These are phyloP conservation scores for Polydrusus pterygomalis DNA, from an alignment of 2,888 invertebrate genomes.

Conservation along the genomic window DNA sequence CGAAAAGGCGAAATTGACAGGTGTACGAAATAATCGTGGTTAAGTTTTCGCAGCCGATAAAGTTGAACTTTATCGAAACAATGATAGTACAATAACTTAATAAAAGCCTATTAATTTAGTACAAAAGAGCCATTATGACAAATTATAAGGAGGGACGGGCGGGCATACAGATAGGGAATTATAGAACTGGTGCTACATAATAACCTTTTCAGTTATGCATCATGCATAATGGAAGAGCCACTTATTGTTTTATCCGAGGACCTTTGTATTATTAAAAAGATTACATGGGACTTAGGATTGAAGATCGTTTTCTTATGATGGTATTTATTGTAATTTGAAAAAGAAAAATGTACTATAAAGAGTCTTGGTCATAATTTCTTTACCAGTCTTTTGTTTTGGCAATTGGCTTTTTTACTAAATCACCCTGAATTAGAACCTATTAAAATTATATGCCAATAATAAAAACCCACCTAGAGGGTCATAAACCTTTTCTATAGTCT, in stretches of 20 bases:
- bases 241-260: constrained; percentile 14
- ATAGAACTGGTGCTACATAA: constrained; percentile 19
- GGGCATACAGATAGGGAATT: constrained; percentile 30
- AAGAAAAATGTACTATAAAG: no score
- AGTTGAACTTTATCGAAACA: constrained; percentile 16
- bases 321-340: background rate
- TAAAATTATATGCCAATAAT: no score
- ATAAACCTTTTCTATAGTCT: no score
- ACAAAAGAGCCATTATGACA: constrained; percentile 41
- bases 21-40: no score
- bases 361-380: no score
- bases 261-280: constrained; percentile 8
- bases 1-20: no score
- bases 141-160: constrained; percentile 34
- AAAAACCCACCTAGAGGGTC: no score
- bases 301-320: background rate
- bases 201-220: constrained; percentile 22
- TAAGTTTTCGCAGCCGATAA: background rate
- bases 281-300: background rate
- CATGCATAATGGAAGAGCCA: constrained; percentile 20
- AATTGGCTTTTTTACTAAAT: no score
- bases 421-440: no score
- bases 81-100: constrained; percentile 25
- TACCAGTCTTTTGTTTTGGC: no score
- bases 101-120: constrained; percentile 38